A percentile compares a stretch with the other conserved stretches of the same genome.
Evolutionary conservation across 1,140 invertebrate genomes (phyloP).

Genomic region (Drosophila littoralis): DNA sequence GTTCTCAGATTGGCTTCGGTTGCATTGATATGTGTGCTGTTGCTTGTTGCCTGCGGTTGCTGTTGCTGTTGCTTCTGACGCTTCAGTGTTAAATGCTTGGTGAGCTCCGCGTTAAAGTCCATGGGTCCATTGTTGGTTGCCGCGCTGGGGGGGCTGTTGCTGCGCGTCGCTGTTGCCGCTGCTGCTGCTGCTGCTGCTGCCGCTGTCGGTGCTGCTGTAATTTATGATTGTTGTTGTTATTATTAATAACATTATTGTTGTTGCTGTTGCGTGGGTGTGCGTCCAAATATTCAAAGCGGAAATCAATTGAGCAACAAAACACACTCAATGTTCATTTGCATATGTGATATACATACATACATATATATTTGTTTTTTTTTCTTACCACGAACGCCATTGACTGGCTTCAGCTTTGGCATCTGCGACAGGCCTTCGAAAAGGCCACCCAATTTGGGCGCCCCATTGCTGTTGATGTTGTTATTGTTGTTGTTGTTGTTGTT

Average conservation of each 20-base stretch:
- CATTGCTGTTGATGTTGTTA: slow-evolving; percentile 84
- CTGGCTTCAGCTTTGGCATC: slow-evolving; percentile 94
- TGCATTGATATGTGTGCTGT: slow-evolving; percentile 76
- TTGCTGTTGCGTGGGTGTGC: slow-evolving; percentile 49
- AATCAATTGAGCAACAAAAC: slow-evolving; percentile 64
- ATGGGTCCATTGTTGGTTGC: slow-evolving; percentile 73
- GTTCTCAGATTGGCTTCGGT: slow-evolving; percentile 84
- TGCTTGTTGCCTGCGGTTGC: slow-evolving; percentile 47
- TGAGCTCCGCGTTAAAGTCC: slow-evolving; percentile 82
- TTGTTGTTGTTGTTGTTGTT: slow-evolving; percentile 75
- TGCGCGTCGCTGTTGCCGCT: slow-evolving; percentile 50
- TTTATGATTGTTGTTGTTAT: slow-evolving; percentile 18
- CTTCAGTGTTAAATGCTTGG: slow-evolving; percentile 83
- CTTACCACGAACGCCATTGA: slow-evolving; percentile 86
- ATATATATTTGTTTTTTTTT: slow-evolving; percentile 31
- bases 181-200: slow-evolving; percentile 29
- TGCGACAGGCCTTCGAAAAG: slow-evolving; percentile 91
- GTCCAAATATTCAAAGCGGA: slow-evolving; percentile 55
- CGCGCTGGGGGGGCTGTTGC: slow-evolving; percentile 64
- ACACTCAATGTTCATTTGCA: slow-evolving; percentile 39
- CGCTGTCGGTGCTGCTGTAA: slow-evolving; percentile 20
- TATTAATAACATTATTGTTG: background rate
- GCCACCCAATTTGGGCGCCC: slow-evolving; percentile 88
- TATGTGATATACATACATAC: slow-evolving; percentile 18
- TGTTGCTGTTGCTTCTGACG: slow-evolving; percentile 80